Evolutionary conservation across 2,113 vertebrate genomes (phyloP).

Genomic region (Ctenodactylus gundi): DNA sequence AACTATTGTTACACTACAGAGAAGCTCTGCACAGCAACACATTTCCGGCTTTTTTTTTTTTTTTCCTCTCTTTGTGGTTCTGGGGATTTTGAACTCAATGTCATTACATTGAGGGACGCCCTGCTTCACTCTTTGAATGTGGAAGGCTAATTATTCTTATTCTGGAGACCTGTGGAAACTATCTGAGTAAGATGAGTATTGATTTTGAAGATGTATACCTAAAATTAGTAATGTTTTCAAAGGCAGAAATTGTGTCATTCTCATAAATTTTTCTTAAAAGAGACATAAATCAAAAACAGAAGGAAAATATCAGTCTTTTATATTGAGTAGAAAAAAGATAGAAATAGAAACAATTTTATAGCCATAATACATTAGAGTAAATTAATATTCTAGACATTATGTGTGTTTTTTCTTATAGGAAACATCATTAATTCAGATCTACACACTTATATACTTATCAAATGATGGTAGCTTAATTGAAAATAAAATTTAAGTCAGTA

Average conservation of each 20-base stretch:
- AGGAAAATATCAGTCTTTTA: neutral
- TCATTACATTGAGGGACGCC: no score
- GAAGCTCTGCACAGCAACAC: no score
- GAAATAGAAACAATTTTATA: neutral
- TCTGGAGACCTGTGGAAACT: neutral
- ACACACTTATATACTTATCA: neutral
- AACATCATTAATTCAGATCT: neutral
- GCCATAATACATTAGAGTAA: neutral
- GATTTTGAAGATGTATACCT: neutral
- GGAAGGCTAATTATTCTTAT: neutral
- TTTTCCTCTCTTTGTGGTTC: no score
- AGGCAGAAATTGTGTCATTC: neutral
- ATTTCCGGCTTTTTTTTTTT: no score
- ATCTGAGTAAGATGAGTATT: neutral
- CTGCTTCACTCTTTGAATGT: neutral
- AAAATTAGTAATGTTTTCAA: neutral
- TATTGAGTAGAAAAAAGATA: neutral
- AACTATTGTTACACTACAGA: no score
- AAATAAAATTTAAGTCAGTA: neutral
- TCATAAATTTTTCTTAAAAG: neutral
- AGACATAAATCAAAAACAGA: neutral
- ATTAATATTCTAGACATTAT: neutral
- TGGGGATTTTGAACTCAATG: no score
- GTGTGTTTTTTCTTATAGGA: neutral
- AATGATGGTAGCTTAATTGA: neutral